Conservation (phyloP, 2,113 vertebrate genomes). For the Pungitius pungitius region DNA sequence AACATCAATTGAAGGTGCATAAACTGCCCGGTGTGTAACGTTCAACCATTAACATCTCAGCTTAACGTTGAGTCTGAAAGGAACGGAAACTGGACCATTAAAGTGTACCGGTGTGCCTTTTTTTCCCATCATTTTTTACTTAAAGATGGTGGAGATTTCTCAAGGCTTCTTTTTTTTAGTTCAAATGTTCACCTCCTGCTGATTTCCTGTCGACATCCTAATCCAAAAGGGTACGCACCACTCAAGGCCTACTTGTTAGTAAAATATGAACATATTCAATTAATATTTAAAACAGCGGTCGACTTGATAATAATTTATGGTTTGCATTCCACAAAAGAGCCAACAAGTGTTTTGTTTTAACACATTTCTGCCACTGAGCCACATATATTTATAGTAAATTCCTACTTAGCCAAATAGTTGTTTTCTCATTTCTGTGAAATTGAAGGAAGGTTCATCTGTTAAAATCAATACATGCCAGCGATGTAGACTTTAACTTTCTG, state of each 20-base stretch:
- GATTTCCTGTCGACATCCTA: neutral
- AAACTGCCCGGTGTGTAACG: neutral
- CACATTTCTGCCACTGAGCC: conserved; percentile 8
- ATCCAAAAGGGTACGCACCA: too few species aligned
- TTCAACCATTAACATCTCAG: too few species aligned
- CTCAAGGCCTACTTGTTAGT: neutral
- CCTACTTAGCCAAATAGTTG: conserved; percentile 26
- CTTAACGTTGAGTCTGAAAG: neutral
- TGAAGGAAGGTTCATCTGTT: conserved; percentile 5
- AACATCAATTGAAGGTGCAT: too few species aligned
- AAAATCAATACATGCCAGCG: conserved; percentile 2
- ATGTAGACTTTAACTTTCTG: neutral
- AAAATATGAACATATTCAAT: neutral
- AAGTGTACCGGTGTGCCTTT: too few species aligned
- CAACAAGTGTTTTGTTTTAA: neutral
- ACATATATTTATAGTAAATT: conserved; percentile 4
- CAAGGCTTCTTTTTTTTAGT: neutral
- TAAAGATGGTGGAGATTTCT: neutral
- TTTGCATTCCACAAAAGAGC: neutral
- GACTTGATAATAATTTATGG: neutral
- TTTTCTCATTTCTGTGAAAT: conserved; percentile 21
- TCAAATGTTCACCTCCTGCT: neutral
- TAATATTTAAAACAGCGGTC: neutral
- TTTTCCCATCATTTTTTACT: too few species aligned
- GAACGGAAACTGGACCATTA: neutral